Conservation (phyloP, 2,888 invertebrate genomes). For the Eumerus sabulonum region DNA sequence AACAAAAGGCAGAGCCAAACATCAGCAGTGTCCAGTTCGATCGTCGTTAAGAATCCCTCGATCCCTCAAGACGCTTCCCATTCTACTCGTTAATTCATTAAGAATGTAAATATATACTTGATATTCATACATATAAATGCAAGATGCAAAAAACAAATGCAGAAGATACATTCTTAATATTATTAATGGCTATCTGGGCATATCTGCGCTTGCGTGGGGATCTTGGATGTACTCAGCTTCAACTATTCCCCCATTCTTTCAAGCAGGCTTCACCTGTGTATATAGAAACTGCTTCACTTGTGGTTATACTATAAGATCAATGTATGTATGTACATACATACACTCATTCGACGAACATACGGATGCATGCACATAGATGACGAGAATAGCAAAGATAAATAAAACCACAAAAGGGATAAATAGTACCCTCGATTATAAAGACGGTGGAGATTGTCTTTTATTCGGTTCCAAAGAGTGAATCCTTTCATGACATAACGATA, state of each 20-base stretch:
- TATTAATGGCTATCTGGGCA: slow-evolving; percentile 54
- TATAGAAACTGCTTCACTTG: slow-evolving; percentile 36
- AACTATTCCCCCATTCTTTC: slow-evolving; percentile 10
- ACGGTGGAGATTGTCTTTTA: slow-evolving; percentile 42
- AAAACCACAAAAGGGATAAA: slow-evolving; percentile 58
- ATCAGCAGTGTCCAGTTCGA: slow-evolving; percentile 44
- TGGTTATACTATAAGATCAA: slow-evolving; percentile 43
- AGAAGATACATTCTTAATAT: slow-evolving; percentile 24
- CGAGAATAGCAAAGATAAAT: slow-evolving; percentile 48
- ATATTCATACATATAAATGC: slow-evolving; percentile 5
- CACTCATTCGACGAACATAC: slow-evolving; percentile 31
- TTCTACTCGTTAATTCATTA: slow-evolving; percentile 63
- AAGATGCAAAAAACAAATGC: not conserved
- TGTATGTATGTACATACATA: slow-evolving; percentile 49
- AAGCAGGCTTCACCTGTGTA: not conserved
- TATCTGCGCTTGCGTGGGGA: slow-evolving; percentile 21
- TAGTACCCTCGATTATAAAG: slow-evolving; percentile 28
- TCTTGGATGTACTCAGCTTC: slow-evolving; percentile 41
- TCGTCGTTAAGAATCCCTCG: slow-evolving; percentile 61
- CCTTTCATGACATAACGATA: slow-evolving; percentile 48
- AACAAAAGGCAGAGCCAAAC: slow-evolving; percentile 13
- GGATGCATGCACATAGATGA: no score
- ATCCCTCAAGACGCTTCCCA: slow-evolving; percentile 36
- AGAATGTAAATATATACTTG: slow-evolving; percentile 57
- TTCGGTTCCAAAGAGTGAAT: slow-evolving; percentile 27